Base-by-base conservation (phyloP, 2,888 invertebrate genomes). In the Phaedon cochleariae region DNA sequence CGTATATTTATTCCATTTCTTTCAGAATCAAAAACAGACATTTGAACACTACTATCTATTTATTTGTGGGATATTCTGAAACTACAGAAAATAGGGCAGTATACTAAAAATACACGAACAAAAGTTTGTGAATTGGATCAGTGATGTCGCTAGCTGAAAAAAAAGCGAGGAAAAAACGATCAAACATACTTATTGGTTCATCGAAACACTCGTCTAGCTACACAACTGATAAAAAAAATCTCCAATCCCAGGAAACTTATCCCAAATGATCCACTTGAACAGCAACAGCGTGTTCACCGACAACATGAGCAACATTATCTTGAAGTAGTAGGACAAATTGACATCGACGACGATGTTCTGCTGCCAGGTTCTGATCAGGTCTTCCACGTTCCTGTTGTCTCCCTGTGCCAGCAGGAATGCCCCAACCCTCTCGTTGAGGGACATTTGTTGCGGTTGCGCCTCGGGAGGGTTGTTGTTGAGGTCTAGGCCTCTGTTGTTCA, bases 241-340 rank as follows among this genome's bases (percentile, higher is more conserved):
- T 1, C 41, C 15, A 9, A 45, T 41, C 2, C 22, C 26, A 1
- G 45, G 45, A 49, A 67, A 69, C n/a, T 68, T 69, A 54, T 75
- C 75, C 73, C 71, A 74, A 48, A 73, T 49, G n/a, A 74, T 61
- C 66, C 71, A 72, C 61, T 74, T 76, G 51, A 75, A 72, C 61
- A 76, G 57, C 31, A 76, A 52, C 49, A 76, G 57, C 2, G 73
- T 73, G 57, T 77, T 76, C 6, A 76, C 51, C 7, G 75, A 72
- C 64, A 76, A 70, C 68, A 77, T 67, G 12, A 77, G 62, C 62
- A 77, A 66, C 71, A 76, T 73, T 6, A 76, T 65, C 59, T 75
- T 77, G 48, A 75, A 76, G 65, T 76, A 74, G 45, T 72, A 75
- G 20, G 76, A 73, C 72, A 76, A 67, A 63, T 74, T 76, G 1